Evolutionary conservation across 2,888 invertebrate species (phyloP), one percentile per base, ranked within the genome.

Genomic region (Girardia tigrina): DNA sequence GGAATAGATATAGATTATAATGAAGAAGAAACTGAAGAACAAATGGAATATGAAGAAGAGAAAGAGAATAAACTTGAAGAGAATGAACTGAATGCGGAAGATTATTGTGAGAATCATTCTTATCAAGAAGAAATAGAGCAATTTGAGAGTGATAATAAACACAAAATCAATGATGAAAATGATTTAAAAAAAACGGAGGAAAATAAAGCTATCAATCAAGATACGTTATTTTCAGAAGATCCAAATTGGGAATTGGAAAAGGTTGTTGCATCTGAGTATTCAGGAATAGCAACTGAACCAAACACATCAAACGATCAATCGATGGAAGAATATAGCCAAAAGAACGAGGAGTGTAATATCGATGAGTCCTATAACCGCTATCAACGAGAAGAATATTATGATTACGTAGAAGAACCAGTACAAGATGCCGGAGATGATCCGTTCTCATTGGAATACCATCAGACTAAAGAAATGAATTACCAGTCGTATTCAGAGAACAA

Each of bases 351-450:
- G 23, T 20, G n/a, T 16, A 23, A 6, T 6, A 56, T 56, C n/a
- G 56, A 56, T 20, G 56, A 56, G 23, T 6, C 4, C n/a, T 8
- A 20, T 6, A 23, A 56, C 23, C 2, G 8, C 23, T 56, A 56
- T 56, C 56, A 56, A n/a, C n/a, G 56, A 56, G 56, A 56, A n/a
- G 56, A 56, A 56, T 56, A 56, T 56, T 56, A 56, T 56, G 56
- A 56, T 16, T 56, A 56, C 23, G 56, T 56, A 6, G 56, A 56
- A 56, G 56, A 56, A 56, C 56, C 56, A 4, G 23, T 56, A 12
- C n/a, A 6, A 6, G 56, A 56, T 56, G 56, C 20, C 6, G 56
- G 56, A 56, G 56, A 56, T 56, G 56, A 56, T 56, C 56, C 56
- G 23, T 56, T 56, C 23, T 56, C 56, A 56, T 56, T 56, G 56